These are phyloP conservation scores for Idaea biselata DNA, from an alignment of 2,888 invertebrate species.

Conservation along the genomic window DNA sequence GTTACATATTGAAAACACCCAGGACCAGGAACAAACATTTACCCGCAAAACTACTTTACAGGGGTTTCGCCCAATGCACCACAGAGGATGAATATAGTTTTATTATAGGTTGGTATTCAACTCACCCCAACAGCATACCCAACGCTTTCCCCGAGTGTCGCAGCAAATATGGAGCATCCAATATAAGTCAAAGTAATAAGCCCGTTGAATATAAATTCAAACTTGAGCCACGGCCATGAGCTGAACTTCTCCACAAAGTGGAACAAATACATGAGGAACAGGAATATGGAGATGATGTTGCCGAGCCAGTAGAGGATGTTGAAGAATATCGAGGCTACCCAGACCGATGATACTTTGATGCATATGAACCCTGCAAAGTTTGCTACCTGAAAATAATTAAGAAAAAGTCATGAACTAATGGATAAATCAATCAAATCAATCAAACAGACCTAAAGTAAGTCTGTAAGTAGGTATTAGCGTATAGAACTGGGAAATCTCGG, in stretches of 20 bases:
- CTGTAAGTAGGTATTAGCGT: too few species aligned
- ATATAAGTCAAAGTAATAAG: constrained; percentile 86
- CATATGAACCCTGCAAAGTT: constrained; percentile 90
- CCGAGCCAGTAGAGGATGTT: constrained; percentile 89
- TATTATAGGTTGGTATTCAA: too few species aligned
- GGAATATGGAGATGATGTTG: constrained; percentile 87
- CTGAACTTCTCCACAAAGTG: constrained; percentile 91
- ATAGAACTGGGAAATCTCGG: too few species aligned
- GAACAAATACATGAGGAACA: constrained; percentile 88
- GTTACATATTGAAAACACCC: too few species aligned
- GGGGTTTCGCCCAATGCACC: too few species aligned
- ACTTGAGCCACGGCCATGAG: constrained; percentile 90
- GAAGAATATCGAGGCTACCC: constrained; percentile 86
- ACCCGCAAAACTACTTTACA: too few species aligned
- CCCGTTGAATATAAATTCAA: constrained; percentile 87
- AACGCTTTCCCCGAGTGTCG: constrained; percentile 78
- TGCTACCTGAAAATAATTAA: constrained; percentile 73
- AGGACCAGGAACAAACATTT: too few species aligned
- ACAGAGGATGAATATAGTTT: too few species aligned
- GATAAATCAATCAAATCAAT: too few species aligned
- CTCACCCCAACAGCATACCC: constrained; percentile 89
- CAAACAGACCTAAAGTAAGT: too few species aligned
- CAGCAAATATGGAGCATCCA: constrained; percentile 86
- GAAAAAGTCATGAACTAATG: too few species aligned
- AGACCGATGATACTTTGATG: constrained; percentile 83